Evolutionary conservation across 1,140 invertebrate genomes (phyloP).

Genomic region (Drosophila hydei): DNA sequence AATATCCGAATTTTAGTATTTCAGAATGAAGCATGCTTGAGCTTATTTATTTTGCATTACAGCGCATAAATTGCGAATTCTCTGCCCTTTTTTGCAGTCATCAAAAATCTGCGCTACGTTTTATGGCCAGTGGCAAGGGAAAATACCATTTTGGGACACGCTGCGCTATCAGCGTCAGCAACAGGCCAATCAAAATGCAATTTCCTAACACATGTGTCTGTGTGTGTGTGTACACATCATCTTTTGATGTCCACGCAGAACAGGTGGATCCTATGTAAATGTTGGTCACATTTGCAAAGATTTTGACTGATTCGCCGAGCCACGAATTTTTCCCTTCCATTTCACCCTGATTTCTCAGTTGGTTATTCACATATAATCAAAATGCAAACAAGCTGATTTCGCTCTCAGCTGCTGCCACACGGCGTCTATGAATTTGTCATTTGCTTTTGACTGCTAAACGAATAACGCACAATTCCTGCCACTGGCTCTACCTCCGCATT

Average conservation of each 20-base stretch:
- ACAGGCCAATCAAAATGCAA: slow-evolving; percentile 78
- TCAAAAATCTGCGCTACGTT: slow-evolving; percentile 54
- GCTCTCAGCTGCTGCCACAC: slow-evolving; percentile 15
- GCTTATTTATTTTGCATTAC: slow-evolving; percentile 64
- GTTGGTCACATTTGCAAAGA: slow-evolving; percentile 21
- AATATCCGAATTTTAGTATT: slow-evolving; percentile 19
- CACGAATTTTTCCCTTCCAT: neutral
- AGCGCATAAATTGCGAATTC: slow-evolving; percentile 45
- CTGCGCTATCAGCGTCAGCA: slow-evolving; percentile 66
- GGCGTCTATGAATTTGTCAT: slow-evolving; percentile 79
- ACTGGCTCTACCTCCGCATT: neutral
- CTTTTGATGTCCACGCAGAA: slow-evolving; percentile 27
- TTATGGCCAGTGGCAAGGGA: slow-evolving; percentile 22
- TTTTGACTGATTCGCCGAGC: slow-evolving; percentile 12
- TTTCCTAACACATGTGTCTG: slow-evolving; percentile 51
- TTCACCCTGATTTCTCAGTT: neutral
- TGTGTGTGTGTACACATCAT: slow-evolving; percentile 45
- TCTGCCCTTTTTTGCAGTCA: slow-evolving; percentile 18
- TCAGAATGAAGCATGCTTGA: slow-evolving; percentile 44
- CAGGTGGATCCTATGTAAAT: slow-evolving; percentile 32
- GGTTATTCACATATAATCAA: slow-evolving; percentile 61
- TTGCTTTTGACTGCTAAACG: slow-evolving; percentile 49
- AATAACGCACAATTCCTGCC: slow-evolving; percentile 25
- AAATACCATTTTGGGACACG: slow-evolving; percentile 24
- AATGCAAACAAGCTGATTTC: slow-evolving; percentile 75